Evolutionary conservation across 2,888 invertebrate species (phyloP).

Genomic region (Rhagium mordax): DNA sequence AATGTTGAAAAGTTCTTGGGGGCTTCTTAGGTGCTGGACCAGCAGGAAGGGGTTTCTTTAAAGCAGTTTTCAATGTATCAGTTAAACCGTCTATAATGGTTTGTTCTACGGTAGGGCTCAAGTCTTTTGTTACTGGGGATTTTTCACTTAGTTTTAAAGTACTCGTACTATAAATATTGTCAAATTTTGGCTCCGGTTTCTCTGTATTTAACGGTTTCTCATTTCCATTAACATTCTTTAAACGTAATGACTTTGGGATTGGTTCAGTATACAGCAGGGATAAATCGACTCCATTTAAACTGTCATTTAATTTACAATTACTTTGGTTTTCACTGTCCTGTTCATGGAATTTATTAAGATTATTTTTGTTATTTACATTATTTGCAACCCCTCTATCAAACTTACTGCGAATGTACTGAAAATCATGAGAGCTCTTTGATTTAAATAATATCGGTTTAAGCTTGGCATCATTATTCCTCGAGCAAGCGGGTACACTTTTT

Average conservation of each 20-base stretch:
- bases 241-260: constrained; percentile 63
- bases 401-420: constrained; percentile 60
- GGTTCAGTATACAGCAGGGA: constrained; percentile 64
- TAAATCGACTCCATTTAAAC: constrained; percentile 53
- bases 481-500: constrained; percentile 30
- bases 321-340: constrained; percentile 35
- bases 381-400: constrained; percentile 49
- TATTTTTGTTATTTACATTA: constrained; percentile 31
- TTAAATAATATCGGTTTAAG: constrained; percentile 55
- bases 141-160: constrained; percentile 59
- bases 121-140: constrained; percentile 17
- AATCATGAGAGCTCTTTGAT: constrained; percentile 62
- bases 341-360: constrained; percentile 33
- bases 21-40: constrained; percentile 86
- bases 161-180: constrained; percentile 57
- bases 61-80: constrained; percentile 77
- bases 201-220: constrained; percentile 28
- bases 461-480: constrained; percentile 21
- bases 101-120: constrained; percentile 24
- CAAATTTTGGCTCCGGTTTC: constrained; percentile 36
- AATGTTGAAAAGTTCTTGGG: constrained; percentile 76
- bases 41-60: constrained; percentile 78
- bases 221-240: constrained; percentile 47
- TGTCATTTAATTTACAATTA: constrained; percentile 20
- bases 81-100: constrained; percentile 62